A percentile compares a stretch with the other conserved stretches of the same genome.
Conservation (phyloP, 2,888 invertebrate genomes). For the Hemicrepidius hirtus region DNA sequence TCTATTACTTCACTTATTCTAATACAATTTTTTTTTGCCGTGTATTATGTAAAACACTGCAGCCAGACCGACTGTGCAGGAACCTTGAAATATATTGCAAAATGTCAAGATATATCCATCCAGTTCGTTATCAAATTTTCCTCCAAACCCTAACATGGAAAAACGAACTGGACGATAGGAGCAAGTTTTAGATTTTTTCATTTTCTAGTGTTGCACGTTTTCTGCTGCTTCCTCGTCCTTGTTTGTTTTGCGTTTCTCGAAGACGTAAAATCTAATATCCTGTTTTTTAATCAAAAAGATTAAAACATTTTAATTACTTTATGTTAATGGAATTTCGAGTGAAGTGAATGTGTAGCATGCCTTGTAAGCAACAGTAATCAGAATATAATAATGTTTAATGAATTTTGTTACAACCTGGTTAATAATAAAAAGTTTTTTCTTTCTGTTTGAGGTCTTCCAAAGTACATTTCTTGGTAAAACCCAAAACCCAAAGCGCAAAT, state of each 20-base stretch:
- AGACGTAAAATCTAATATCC: conserved; percentile 32
- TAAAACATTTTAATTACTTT: conserved; percentile 29
- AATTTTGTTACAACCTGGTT: background rate
- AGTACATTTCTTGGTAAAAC: no score
- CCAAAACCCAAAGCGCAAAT: no score
- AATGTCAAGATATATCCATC: conserved; percentile 17
- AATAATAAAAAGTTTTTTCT: background rate
- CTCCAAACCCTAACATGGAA: background rate
- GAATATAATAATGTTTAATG: conserved; percentile 7
- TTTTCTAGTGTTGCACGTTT: conserved; percentile 34
- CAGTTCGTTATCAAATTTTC: background rate
- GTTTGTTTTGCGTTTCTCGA: conserved; percentile 22
- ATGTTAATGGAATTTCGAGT: conserved; percentile 25
- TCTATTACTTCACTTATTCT: conserved; percentile 28
- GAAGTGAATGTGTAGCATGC: conserved; percentile 4
- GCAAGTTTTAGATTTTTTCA: conserved; percentile 34
- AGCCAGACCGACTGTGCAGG: conserved; percentile 22
- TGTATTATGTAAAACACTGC: conserved; percentile 34
- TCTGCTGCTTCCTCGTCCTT: conserved; percentile 33
- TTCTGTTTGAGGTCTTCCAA: no score
- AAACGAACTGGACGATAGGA: background rate
- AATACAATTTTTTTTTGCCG: conserved; percentile 31
- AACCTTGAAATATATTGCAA: conserved; percentile 41
- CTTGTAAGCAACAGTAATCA: conserved; percentile 17
- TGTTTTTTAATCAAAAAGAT: conserved; percentile 24